A percentile compares a stretch with the other conserved stretches of the same genome.
phyloP scores from a whole-genome alignment of 2,113 vertebrate species.

The Australoheros scitulus region DNA sequence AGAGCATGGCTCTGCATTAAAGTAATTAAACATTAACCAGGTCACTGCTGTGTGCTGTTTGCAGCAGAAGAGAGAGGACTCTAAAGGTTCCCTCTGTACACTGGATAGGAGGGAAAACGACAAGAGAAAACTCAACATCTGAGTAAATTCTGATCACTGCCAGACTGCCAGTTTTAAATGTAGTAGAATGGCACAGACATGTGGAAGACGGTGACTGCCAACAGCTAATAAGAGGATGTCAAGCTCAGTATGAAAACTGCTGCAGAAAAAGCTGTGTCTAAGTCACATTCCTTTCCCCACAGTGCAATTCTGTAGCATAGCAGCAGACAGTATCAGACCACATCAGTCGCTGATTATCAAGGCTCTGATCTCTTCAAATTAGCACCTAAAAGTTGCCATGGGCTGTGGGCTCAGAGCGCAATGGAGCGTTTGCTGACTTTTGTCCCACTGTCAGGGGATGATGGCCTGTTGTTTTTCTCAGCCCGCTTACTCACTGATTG shows the following conservation, averaged over 20 bases:
- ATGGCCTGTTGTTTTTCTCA: conserved; percentile 5
- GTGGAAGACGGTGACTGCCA: background rate
- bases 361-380: conserved; percentile 9
- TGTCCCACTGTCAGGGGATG: background rate
- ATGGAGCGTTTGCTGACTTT: conserved; percentile 1
- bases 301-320: background rate
- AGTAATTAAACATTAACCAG: conserved; percentile 75
- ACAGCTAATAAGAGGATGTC: background rate
- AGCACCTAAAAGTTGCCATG: background rate
- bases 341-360: background rate
- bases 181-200: background rate
- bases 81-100: background rate
- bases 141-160: background rate
- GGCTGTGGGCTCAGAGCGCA: background rate
- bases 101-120: background rate
- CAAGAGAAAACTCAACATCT: background rate
- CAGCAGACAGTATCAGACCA: background rate
- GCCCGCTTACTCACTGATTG: conserved; percentile 2
- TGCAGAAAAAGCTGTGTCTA: background rate
- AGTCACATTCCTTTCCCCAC: background rate
- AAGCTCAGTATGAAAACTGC: background rate
- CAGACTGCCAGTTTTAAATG: background rate
- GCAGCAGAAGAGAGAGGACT: conserved; percentile 11
- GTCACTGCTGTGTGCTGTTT: conserved; percentile 52
- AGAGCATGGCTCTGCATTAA: conserved; percentile 57